These are phyloP conservation scores for Eubucco bourcierii DNA, from an alignment of 2,113 vertebrate species.

Conservation along the genomic window DNA sequence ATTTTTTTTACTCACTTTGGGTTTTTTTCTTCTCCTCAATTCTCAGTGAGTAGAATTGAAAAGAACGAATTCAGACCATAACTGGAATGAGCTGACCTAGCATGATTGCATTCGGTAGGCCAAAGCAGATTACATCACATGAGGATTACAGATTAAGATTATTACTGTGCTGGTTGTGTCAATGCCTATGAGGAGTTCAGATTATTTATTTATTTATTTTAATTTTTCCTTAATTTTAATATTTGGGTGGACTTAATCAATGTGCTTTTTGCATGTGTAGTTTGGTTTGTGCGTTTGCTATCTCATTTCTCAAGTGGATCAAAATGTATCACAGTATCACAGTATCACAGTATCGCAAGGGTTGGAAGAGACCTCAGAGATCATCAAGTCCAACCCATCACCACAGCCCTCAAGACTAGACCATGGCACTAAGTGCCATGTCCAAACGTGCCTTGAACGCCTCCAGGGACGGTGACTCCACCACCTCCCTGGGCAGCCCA, in stretches of 20 bases:
- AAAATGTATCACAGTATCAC: no score
- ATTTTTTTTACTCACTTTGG: not conserved
- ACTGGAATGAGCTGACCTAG: not conserved
- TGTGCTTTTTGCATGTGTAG: not conserved
- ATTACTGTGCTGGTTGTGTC: constrained; percentile 1
- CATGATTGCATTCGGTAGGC: not conserved
- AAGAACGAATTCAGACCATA: not conserved
- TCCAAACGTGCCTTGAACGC: no score
- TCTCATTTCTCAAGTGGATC: not conserved
- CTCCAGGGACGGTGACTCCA: no score
- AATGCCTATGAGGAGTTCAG: not conserved
- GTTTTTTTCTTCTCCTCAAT: not conserved
- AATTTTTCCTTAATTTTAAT: not conserved
- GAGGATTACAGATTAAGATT: constrained; percentile 42
- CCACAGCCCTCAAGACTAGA: no score
- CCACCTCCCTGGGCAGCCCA: no score
- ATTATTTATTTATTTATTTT: not conserved
- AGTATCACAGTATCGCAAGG: no score
- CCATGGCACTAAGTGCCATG: no score
- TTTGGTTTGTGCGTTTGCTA: not conserved
- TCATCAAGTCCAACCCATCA: no score
- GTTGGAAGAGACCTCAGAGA: no score
- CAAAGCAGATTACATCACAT: constrained; percentile 53
- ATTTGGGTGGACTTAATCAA: not conserved
- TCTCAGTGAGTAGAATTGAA: not conserved